Percentiles rank a stretch among this genome's conserved stretches.
Evolutionary conservation across 2,888 invertebrate genomes (phyloP).

Genomic region (Cheilosia impressa): DNA sequence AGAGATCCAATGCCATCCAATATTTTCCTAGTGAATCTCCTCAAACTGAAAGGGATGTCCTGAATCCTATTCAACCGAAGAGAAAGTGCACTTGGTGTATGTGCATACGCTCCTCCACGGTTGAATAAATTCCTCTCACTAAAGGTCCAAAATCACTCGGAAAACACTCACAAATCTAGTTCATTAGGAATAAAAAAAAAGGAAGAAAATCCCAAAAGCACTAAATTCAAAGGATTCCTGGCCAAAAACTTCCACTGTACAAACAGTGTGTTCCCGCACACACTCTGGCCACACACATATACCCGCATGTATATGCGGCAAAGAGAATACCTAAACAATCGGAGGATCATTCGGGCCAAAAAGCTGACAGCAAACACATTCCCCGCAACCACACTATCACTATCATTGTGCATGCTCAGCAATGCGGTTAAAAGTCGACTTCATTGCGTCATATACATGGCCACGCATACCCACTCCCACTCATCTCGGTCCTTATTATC

Average conservation of each 20-base stretch:
- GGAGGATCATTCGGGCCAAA: slow-evolving; percentile 64
- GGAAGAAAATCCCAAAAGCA: slow-evolving; percentile 18
- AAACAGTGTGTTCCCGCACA: neutral
- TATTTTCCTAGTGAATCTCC: no score
- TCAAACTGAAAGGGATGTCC: no score
- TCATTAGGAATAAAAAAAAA: slow-evolving; percentile 47
- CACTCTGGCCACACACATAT: neutral
- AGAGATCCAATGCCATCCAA: no score
- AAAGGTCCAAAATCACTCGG: neutral
- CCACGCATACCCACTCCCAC: neutral
- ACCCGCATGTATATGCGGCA: slow-evolving; percentile 3
- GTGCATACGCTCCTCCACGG: neutral
- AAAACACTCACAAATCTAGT: slow-evolving; percentile 53
- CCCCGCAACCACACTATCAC: slow-evolving; percentile 49
- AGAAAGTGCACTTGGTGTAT: neutral
- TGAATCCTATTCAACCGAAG: no score
- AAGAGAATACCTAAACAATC: slow-evolving; percentile 71
- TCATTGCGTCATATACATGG: slow-evolving; percentile 37
- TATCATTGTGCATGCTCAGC: slow-evolving; percentile 51
- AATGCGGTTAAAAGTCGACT: slow-evolving; percentile 56
- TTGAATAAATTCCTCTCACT: slow-evolving; percentile 1
- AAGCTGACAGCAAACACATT: slow-evolving; percentile 71
- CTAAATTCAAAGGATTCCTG: slow-evolving; percentile 67
- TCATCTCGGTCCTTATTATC: neutral
- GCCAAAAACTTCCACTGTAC: slow-evolving; percentile 12